Conservation (phyloP, 2,888 invertebrate species). For the Petrolisthes manimaculis region DNA sequence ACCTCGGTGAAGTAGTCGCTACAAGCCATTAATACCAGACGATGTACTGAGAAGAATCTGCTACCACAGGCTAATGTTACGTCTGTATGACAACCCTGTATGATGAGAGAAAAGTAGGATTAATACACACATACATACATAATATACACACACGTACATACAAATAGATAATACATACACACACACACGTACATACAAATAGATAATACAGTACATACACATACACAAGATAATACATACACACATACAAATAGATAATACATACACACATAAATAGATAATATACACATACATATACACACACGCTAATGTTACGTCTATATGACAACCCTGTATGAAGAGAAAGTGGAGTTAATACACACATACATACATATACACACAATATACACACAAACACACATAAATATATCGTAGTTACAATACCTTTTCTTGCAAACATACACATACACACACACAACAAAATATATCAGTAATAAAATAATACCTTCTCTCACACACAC, state of each 20-base stretch:
- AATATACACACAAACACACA: neutral
- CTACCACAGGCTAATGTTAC: slow-evolving; percentile 42
- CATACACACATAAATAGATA: no score
- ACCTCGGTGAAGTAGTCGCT: slow-evolving; percentile 42
- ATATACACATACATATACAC: no score
- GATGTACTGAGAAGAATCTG: slow-evolving; percentile 42
- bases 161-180: no score
- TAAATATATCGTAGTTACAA: no score
- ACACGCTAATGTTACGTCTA: neutral
- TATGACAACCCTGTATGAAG: no score
- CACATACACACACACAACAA: neutral
- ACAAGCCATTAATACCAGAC: slow-evolving; percentile 46
- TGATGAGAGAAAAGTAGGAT: neutral
- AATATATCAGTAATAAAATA: neutral
- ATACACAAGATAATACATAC: neutral
- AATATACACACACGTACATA: no score
- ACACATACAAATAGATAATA: neutral
- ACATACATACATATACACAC: no score
- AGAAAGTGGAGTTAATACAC: no score
- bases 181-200: neutral
- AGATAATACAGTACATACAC: neutral
- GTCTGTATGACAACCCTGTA: slow-evolving; percentile 49
- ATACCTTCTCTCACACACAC: no score
- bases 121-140: neutral
- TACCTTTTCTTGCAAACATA: no score